These are phyloP conservation scores for Microcebus tavaratra DNA, from an alignment of 2,113 vertebrate genomes.

Conservation along the genomic window DNA sequence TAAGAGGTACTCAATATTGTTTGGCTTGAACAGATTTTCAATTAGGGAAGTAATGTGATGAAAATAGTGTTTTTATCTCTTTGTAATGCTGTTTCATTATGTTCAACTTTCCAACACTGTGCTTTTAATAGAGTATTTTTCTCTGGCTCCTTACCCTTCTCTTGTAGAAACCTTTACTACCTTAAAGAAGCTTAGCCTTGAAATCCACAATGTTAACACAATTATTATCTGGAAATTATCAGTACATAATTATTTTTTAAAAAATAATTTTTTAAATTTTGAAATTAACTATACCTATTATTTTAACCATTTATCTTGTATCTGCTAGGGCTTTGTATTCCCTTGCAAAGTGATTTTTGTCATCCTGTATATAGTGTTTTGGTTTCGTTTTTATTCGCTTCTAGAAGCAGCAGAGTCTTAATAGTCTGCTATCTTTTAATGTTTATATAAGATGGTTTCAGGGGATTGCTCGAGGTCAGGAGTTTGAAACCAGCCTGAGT, in stretches of 20 bases:
- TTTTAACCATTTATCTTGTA: neutral
- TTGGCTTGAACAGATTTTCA: constrained; percentile 26
- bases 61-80: neutral
- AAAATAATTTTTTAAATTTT: neutral
- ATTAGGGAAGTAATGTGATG: constrained; percentile 11
- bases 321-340: neutral
- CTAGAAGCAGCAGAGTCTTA: constrained; percentile 65
- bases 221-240: neutral
- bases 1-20: neutral
- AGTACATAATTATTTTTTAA: neutral
- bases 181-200: constrained; percentile 24
- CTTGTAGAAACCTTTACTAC: neutral
- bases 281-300: neutral
- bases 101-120: neutral
- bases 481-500: too few relatives aligned
- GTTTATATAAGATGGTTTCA: constrained; percentile 50
- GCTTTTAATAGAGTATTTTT: neutral
- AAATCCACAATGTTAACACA: neutral
- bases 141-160: neutral
- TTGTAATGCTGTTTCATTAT: neutral
- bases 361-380: neutral
- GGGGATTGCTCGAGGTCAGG: neutral
- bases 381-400: neutral
- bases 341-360: neutral
- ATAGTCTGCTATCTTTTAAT: constrained; percentile 46